These are phyloP conservation scores for Galeopsomyia nigrocyanea DNA, from an alignment of 2,888 invertebrate genomes.

Conservation along the genomic window DNA sequence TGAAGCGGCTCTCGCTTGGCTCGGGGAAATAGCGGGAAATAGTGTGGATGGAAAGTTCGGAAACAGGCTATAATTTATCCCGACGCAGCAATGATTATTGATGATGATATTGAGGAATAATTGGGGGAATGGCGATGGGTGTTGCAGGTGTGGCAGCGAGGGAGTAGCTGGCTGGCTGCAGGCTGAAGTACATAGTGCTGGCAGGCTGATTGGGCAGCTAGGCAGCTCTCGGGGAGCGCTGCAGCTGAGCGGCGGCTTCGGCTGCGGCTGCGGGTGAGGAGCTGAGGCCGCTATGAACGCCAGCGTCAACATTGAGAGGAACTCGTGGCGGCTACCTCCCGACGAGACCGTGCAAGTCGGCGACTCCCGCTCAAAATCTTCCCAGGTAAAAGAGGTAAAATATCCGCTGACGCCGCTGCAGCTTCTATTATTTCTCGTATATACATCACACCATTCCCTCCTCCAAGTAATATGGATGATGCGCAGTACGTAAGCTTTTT, in stretches of 20 bases:
- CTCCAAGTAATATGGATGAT: too few species aligned
- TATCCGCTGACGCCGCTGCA: too few species aligned
- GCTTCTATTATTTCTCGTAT: too few species aligned
- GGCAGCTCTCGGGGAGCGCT: slow-evolving; percentile 23
- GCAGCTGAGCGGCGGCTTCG: slow-evolving; percentile 7
- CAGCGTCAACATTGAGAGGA: slow-evolving; percentile 89
- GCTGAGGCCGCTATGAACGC: slow-evolving; percentile 85
- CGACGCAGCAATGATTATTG: too few species aligned
- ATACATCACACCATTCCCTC: too few species aligned
- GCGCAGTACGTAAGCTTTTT: too few species aligned
- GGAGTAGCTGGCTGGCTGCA: background rate
- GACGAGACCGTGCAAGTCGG: slow-evolving; percentile 93
- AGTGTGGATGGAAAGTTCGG: too few species aligned
- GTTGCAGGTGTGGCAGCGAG: slow-evolving; percentile 5
- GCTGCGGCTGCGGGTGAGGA: slow-evolving; percentile 29
- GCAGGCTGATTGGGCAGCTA: slow-evolving; percentile 22
- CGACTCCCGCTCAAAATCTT: slow-evolving; percentile 83
- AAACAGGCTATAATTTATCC: too few species aligned
- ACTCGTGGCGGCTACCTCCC: slow-evolving; percentile 92
- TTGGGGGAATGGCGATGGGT: too few species aligned
- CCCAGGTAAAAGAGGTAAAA: slow-evolving; percentile 72
- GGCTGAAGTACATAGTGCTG: slow-evolving; percentile 10
- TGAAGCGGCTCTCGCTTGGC: too few species aligned
- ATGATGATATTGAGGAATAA: too few species aligned
- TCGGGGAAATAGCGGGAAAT: too few species aligned